These are phyloP conservation scores for Anarhynchus alexandrinus DNA, from an alignment of 2,113 vertebrate genomes.

Conservation along the genomic window DNA sequence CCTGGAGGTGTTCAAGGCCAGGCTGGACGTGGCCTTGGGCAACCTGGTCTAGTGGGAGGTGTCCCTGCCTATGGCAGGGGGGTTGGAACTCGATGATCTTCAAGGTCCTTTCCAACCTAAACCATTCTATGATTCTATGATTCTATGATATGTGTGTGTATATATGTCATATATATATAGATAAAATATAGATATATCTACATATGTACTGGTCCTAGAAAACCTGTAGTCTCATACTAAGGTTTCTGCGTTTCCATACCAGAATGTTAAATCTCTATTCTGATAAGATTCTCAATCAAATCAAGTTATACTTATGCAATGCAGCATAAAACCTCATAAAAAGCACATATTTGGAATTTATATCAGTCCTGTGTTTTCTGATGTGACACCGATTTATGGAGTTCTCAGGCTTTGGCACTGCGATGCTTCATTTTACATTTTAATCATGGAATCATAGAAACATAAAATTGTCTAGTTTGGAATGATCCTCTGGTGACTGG, in stretches of 20 bases:
- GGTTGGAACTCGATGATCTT: too few relatives aligned
- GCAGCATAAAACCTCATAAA: background rate
- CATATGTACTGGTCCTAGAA: background rate
- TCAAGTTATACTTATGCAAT: background rate
- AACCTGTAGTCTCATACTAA: background rate
- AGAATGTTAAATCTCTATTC: background rate
- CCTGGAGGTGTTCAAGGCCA: too few relatives aligned
- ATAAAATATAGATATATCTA: background rate
- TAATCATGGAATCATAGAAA: too few relatives aligned
- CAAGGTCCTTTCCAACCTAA: too few relatives aligned
- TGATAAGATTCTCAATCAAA: background rate
- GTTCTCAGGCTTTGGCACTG: background rate
- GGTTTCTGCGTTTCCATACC: background rate
- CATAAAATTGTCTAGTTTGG: too few relatives aligned
- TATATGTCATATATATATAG: background rate
- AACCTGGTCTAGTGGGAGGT: too few relatives aligned
- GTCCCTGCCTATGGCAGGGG: too few relatives aligned
- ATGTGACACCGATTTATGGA: background rate
- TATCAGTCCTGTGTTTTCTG: background rate
- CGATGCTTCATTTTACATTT: background rate
- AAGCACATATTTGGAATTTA: background rate
- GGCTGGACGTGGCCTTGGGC: too few relatives aligned
- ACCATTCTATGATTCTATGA: too few relatives aligned
- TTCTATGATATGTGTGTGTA: rapidly evolving
- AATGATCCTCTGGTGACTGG: background rate